Evolutionary conservation across 2,797 vertebrate genomes (phyloP).

Genomic region (Danio aesculapii): DNA sequence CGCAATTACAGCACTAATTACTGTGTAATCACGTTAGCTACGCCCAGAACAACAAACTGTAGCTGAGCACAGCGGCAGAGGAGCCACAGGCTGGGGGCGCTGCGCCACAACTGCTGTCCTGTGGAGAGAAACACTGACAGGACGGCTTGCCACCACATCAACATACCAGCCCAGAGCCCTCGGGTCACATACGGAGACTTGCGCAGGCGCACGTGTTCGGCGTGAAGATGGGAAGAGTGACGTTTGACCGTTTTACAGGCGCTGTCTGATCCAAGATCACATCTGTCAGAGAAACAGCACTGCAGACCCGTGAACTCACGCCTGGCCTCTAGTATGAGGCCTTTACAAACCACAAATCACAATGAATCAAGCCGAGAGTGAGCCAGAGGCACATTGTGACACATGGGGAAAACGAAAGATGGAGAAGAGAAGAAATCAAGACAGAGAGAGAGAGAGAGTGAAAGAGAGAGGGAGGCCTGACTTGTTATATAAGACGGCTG

Average conservation of each 20-base stretch:
- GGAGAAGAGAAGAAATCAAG: background rate
- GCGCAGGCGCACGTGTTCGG: background rate
- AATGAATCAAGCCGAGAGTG: slow-evolving; percentile 20
- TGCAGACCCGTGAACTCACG: background rate
- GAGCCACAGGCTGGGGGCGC: slow-evolving; percentile 39
- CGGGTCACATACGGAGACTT: slow-evolving; percentile 9
- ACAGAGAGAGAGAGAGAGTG: background rate
- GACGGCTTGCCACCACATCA: slow-evolving; percentile 9
- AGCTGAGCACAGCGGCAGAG: slow-evolving; percentile 10
- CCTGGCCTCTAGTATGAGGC: slow-evolving; percentile 12
- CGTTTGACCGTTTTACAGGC: slow-evolving; percentile 2
- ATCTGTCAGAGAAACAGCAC: slow-evolving; percentile 14
- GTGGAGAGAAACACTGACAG: slow-evolving; percentile 15
- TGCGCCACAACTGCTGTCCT: slow-evolving; percentile 27
- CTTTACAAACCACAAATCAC: slow-evolving; percentile 27
- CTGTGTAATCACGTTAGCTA: slow-evolving; percentile 52
- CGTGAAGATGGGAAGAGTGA: background rate
- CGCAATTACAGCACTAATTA: slow-evolving; percentile 54
- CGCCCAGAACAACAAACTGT: slow-evolving; percentile 27
- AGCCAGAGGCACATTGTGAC: slow-evolving; percentile 32
- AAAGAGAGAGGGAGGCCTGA: slow-evolving; percentile 33
- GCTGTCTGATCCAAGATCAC: slow-evolving; percentile 27
- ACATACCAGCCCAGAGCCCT: slow-evolving; percentile 6
- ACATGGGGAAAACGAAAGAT: slow-evolving; percentile 2
- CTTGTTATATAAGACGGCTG: slow-evolving; percentile 60